phyloP scores from a whole-genome alignment of 2,888 invertebrate genomes.

The Agonopterix arenella region DNA sequence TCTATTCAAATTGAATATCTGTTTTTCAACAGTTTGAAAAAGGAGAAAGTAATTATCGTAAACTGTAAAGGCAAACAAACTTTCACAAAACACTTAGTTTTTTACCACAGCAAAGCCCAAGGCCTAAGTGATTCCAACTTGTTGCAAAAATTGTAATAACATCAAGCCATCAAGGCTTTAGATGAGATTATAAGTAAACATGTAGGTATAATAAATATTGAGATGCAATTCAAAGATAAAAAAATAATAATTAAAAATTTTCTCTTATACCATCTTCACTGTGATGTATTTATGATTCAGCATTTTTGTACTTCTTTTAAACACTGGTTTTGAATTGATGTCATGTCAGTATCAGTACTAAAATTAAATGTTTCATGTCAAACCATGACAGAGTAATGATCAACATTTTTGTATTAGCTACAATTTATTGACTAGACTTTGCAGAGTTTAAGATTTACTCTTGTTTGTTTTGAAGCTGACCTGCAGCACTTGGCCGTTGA shows the following conservation, averaged over 20 bases:
- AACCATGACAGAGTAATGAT: slow-evolving; percentile 72
- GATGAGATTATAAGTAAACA: too few relatives aligned
- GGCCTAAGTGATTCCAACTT: too few relatives aligned
- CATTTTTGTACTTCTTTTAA: slow-evolving; percentile 50
- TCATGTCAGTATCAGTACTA: slow-evolving; percentile 38
- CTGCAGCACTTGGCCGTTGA: slow-evolving; percentile 96
- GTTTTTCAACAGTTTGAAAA: too few relatives aligned
- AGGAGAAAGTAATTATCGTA: neutral
- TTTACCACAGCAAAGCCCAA: too few relatives aligned
- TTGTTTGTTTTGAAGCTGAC: slow-evolving; percentile 98
- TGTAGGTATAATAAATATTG: neutral
- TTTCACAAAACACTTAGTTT: too few relatives aligned
- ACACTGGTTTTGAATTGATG: slow-evolving; percentile 33
- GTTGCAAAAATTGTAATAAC: too few relatives aligned
- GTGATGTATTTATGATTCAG: slow-evolving; percentile 1
- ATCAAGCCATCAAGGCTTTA: too few relatives aligned
- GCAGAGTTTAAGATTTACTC: slow-evolving; percentile 80
- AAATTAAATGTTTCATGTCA: slow-evolving; percentile 48
- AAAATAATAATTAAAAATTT: slow-evolving; percentile 1
- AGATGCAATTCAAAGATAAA: slow-evolving; percentile 1
- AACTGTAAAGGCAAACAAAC: neutral
- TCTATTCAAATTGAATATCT: too few relatives aligned
- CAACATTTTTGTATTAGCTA: slow-evolving; percentile 75
- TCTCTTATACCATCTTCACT: neutral
- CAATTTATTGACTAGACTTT: slow-evolving; percentile 75